Base-by-base conservation (phyloP, 2,113 vertebrate species). In the Macquaria ambigua region DNA sequence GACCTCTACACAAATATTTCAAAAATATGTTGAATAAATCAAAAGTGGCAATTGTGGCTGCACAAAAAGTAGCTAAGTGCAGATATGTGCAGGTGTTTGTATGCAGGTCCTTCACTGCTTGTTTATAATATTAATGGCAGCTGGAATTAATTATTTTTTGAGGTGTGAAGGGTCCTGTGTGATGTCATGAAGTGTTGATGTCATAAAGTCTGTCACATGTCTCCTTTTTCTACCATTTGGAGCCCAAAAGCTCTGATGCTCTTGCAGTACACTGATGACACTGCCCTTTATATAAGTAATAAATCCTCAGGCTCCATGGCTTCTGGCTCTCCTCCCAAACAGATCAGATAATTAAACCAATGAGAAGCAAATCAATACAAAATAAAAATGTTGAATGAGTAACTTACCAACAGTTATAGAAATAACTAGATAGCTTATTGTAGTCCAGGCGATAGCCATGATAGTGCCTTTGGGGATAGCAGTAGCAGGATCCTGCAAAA, bases 401-500 rank as follows among this genome's bases (percentile, higher is more conserved):
- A 61, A 31, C 89, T 85, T 78, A 96, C 94, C 96, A 41, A 93
- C 72, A 16, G 95, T 95, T 48, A 83, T 79, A 69, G 94, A 85
- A 43, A 96, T 90, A 14, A 53, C 79, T 76, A 96, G 43, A 74
- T 95, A 96, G 28, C 92, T 95, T 0, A 96, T 0, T 9, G 93
- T 95, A 37, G 96, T 96, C 84, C 88, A 93, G 62, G 95, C 93
- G 74, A 96, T 96, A 43, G 95, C 94, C 91, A 83, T 79, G 2
- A 96, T 77, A 1, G 94, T 96, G 20, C 95, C 95, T 89, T 95
- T 95, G 12, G 96, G 94, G 15, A 96, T 95, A 16, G 96, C 94
- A 48, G 69, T 83, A 7, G 88, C 93, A 46, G 95, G 94, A 25
- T 96, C 93, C 95, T 96, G 64, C 9, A 77, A 81, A 28, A 37